Percentiles rank a stretch among this genome's conserved stretches.
These are phyloP conservation scores for Lamellibrachia satsuma DNA, from an alignment of 2,888 invertebrate genomes.

Conservation along the genomic window DNA sequence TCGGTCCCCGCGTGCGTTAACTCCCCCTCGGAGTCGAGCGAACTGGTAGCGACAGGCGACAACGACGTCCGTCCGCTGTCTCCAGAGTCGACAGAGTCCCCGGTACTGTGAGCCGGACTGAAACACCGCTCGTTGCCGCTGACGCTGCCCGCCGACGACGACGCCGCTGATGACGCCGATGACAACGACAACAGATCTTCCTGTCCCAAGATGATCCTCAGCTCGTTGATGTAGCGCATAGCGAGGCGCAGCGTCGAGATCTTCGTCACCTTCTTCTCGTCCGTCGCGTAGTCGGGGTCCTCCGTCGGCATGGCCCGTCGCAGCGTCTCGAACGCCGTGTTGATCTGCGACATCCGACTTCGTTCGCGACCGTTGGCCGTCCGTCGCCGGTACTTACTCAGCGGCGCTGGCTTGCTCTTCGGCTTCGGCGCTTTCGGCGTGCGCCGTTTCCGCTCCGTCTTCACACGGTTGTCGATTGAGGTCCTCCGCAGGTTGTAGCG, in stretches of 20 bases:
- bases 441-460: conserved; percentile 65
- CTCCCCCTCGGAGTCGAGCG: not conserved
- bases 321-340: conserved; percentile 85
- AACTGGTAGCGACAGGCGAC: not conserved
- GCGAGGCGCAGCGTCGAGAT: conserved; percentile 87
- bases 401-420: conserved; percentile 71
- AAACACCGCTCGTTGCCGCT: not conserved
- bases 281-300: conserved; percentile 61
- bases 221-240: conserved; percentile 84
- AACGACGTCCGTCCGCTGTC: not conserved
- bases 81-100: not conserved
- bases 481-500: conserved; percentile 76
- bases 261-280: conserved; percentile 76
- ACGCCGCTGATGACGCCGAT: not conserved
- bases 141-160: not conserved
- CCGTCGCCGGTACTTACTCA: conserved; percentile 88
- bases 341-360: conserved; percentile 88
- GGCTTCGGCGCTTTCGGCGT: conserved; percentile 63
- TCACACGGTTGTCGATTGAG: conserved; percentile 72
- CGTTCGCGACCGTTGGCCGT: conserved; percentile 90
- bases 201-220: conserved; percentile 64
- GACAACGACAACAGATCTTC: not conserved
- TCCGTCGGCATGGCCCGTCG: conserved; percentile 74
- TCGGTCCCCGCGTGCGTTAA: not conserved
- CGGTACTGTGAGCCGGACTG: not conserved